Conservation (phyloP, 2,113 vertebrate species). For the Loxodonta africana region DNA sequence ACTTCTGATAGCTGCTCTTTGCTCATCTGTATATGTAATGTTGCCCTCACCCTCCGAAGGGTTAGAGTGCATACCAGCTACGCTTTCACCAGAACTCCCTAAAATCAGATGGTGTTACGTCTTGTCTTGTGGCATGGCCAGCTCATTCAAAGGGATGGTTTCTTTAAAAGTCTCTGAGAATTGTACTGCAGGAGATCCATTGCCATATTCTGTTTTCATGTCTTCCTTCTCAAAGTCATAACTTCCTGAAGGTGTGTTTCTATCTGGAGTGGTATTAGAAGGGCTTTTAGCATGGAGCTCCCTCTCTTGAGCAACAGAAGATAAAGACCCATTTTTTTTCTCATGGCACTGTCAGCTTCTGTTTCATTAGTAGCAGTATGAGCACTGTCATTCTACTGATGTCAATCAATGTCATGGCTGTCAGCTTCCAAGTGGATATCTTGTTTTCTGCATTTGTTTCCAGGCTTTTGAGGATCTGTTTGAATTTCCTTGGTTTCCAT, state of each 20-base stretch:
- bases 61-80: constrained; percentile 69
- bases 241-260: constrained; percentile 80
- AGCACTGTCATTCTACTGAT: neutral
- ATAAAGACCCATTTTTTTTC: constrained; percentile 74
- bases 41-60: constrained; percentile 67
- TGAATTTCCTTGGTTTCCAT: constrained; percentile 85
- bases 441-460: constrained; percentile 77
- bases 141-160: constrained; percentile 82
- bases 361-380: neutral
- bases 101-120: constrained; percentile 76
- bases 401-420: constrained; percentile 68
- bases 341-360: constrained; percentile 62
- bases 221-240: constrained; percentile 86
- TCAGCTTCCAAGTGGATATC: constrained; percentile 69
- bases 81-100: constrained; percentile 67
- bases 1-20: constrained; percentile 62
- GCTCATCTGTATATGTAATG: constrained; percentile 70
- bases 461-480: constrained; percentile 84
- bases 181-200: constrained; percentile 83
- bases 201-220: constrained; percentile 82
- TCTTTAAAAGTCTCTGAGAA: constrained; percentile 87
- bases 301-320: constrained; percentile 79
- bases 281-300: constrained; percentile 80
- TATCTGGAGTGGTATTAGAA: constrained; percentile 72
- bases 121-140: constrained; percentile 78